phyloP scores from a whole-genome alignment of 2,797 vertebrate genomes.

The Cichlasoma orientale region DNA sequence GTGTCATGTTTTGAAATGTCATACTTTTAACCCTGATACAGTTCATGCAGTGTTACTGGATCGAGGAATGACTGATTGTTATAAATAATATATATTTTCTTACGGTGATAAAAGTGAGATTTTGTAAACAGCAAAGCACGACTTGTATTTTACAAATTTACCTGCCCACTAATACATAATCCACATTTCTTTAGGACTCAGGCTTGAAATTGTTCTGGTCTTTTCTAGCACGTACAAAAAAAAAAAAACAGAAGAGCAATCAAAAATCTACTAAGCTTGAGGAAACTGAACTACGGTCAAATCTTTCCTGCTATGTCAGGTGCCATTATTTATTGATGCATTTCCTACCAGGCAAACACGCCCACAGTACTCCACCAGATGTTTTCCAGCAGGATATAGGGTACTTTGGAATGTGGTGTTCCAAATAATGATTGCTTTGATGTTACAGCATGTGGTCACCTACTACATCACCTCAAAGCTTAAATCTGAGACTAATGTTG shows the following conservation, averaged over 20 bases:
- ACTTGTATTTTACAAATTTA: not conserved
- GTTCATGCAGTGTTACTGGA: not conserved
- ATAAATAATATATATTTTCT: not conserved
- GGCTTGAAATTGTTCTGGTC: too few species aligned
- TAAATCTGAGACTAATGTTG: not conserved
- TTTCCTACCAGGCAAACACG: not conserved
- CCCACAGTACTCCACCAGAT: not conserved
- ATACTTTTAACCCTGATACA: not conserved
- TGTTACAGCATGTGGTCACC: conserved; percentile 25
- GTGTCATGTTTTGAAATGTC: too few species aligned
- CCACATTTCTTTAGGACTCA: not conserved
- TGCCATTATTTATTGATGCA: conserved; percentile 7
- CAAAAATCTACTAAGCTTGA: fast-evolving
- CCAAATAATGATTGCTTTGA: conserved; percentile 13
- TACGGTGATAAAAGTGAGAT: not conserved
- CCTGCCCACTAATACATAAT: not conserved
- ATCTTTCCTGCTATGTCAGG: conserved; percentile 12
- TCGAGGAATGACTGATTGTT: not conserved
- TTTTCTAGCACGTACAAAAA: too few species aligned
- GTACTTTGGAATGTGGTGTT: conserved; percentile 4
- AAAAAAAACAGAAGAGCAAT: not conserved
- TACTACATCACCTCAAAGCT: conserved; percentile 15
- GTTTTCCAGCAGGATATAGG: not conserved
- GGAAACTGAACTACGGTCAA: not conserved
- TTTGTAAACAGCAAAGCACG: not conserved